Evolutionary conservation across 1,140 invertebrate genomes (phyloP).

Genomic region (Phthorimaea operculella): DNA sequence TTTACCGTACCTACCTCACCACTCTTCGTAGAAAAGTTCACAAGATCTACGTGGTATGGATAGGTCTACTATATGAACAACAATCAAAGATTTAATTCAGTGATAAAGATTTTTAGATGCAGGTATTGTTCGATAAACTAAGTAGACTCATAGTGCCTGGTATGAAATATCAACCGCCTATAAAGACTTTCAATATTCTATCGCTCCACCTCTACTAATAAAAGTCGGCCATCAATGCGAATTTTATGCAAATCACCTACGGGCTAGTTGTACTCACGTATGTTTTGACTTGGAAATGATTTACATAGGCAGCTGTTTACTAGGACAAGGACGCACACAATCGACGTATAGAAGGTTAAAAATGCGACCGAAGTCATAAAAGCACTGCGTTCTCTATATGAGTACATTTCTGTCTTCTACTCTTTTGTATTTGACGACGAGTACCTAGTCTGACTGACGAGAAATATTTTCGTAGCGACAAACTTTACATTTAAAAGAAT

Average conservation of each 20-base stretch:
- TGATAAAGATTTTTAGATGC: too few relatives aligned
- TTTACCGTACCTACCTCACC: too few relatives aligned
- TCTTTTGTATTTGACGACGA: neutral
- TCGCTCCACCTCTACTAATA: neutral
- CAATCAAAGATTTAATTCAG: too few relatives aligned
- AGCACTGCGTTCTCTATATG: neutral
- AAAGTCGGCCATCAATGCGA: neutral
- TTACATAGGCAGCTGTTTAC: neutral
- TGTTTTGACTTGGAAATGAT: neutral
- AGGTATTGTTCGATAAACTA: too few relatives aligned
- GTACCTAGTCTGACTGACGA: neutral
- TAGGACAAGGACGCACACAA: constrained; percentile 1
- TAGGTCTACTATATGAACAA: too few relatives aligned
- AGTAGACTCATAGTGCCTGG: too few relatives aligned
- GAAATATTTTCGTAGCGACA: neutral
- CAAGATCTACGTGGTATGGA: too few relatives aligned
- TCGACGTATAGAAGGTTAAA: neutral
- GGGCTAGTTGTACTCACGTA: neutral
- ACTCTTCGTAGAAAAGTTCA: too few relatives aligned
- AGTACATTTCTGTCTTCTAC: neutral
- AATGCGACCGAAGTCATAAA: neutral
- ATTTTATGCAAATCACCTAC: neutral
- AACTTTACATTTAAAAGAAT: neutral
- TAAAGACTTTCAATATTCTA: neutral
- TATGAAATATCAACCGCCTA: too few relatives aligned